A percentile compares a stretch with the other conserved stretches of the same genome.
Evolutionary conservation across 92 coral and sea anemone genomes (phyloP).

Genomic region (Parazoanthus swiftii): DNA sequence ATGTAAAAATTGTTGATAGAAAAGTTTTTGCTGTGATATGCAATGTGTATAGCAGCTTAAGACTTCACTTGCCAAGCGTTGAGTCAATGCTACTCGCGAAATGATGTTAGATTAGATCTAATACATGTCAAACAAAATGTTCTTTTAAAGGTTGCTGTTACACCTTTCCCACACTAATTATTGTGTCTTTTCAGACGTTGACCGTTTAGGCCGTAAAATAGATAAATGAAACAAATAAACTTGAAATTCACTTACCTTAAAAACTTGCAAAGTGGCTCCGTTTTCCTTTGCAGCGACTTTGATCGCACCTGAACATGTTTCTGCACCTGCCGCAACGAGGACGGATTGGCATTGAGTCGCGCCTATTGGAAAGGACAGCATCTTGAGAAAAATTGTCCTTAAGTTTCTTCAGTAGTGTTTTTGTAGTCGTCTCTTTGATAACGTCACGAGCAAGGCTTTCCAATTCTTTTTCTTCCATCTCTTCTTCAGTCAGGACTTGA

Average conservation of each 20-base stretch:
- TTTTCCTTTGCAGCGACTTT: background rate
- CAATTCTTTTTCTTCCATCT: background rate
- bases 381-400: background rate
- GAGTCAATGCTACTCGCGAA: no score
- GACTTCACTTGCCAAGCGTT: no score
- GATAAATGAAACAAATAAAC: no score
- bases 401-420: background rate
- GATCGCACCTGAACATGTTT: background rate
- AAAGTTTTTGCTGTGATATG: no score
- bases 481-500: background rate
- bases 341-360: background rate
- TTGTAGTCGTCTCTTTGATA: background rate
- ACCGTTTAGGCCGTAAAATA: no score
- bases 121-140: no score
- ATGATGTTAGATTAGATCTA: no score
- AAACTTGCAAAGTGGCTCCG: background rate
- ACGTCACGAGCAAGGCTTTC: background rate
- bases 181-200: no score
- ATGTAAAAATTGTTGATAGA: no score
- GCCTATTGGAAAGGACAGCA: background rate
- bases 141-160: no score
- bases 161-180: no score
- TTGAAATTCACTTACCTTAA: background rate
- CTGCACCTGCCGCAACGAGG: background rate
- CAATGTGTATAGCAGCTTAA: no score